These are phyloP conservation scores for Deilephila porcellus DNA, from an alignment of 2,888 invertebrate species.

Conservation along the genomic window DNA sequence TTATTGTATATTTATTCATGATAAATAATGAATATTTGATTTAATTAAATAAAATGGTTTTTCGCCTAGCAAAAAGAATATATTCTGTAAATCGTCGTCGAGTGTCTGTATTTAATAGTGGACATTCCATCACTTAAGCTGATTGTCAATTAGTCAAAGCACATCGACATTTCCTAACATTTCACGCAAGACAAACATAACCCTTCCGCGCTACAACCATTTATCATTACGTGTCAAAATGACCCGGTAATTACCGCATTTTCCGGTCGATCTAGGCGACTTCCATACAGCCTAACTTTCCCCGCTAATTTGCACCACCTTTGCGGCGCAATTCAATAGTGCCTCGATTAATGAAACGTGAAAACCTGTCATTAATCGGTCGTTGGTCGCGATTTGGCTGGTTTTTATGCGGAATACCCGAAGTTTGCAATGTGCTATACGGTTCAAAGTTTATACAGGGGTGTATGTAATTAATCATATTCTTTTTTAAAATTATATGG, in stretches of 20 bases:
- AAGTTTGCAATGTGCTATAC: not conserved
- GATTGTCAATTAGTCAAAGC: no score
- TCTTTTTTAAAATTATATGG: not conserved
- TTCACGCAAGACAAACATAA: not conserved
- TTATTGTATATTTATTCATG: no score
- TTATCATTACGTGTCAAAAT: not conserved
- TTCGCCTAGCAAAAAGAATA: no score
- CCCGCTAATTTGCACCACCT: not conserved
- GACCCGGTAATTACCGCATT: not conserved
- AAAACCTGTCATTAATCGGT: slow-evolving; percentile 16
- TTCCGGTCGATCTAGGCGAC: not conserved
- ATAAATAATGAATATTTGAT: no score
- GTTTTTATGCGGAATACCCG: not conserved
- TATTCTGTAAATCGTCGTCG: no score
- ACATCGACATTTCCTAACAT: not conserved
- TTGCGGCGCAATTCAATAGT: not conserved
- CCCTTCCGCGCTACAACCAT: slow-evolving; percentile 2
- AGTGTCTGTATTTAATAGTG: no score
- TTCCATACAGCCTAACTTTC: slow-evolving; percentile 13
- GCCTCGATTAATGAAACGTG: not conserved
- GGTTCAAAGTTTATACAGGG: not conserved
- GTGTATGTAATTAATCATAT: not conserved
- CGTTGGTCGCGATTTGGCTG: not conserved
- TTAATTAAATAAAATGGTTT: no score
- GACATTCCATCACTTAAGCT: no score